phyloP scores from a whole-genome alignment of 2,888 invertebrate species.

The Synergus umbraculus region DNA sequence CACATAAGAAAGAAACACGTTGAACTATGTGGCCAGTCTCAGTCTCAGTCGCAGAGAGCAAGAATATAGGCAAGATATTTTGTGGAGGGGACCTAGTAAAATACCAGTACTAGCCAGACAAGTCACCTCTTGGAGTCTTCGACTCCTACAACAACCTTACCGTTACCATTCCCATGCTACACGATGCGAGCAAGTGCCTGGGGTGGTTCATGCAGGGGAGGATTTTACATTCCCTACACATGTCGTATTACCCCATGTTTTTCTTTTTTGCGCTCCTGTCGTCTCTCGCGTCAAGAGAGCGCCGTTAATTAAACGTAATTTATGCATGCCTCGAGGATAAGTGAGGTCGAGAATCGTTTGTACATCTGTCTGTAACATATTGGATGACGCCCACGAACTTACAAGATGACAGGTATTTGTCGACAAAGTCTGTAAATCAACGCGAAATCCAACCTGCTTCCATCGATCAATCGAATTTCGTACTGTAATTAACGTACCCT shows the following conservation, averaged over 20 bases:
- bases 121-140: conserved; percentile 61
- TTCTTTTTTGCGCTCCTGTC: conserved; percentile 43
- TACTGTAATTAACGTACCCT: not conserved
- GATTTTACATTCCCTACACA: not conserved
- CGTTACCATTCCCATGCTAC: conserved; percentile 36
- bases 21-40: conserved; percentile 61
- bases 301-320: conserved; percentile 8
- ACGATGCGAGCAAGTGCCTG: not conserved
- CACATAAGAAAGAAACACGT: conserved; percentile 56
- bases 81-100: conserved; percentile 62
- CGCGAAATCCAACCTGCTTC: conserved; percentile 1
- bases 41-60: conserved; percentile 20
- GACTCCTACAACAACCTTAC: conserved; percentile 30
- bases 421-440: conserved; percentile 7
- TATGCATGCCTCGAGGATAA: not conserved
- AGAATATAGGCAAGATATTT: conserved; percentile 28
- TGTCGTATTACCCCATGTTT: not conserved
- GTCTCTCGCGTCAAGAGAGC: not conserved
- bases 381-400: not conserved
- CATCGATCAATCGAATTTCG: conserved; percentile 3
- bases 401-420: conserved; percentile 5
- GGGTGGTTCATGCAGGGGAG: too few relatives aligned
- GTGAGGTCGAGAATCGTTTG: not conserved
- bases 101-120: conserved; percentile 70
- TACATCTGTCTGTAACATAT: not conserved